These are phyloP conservation scores for Palythoa heliodiscus DNA, from an alignment of 92 coral and sea anemone genomes.

Conservation along the genomic window DNA sequence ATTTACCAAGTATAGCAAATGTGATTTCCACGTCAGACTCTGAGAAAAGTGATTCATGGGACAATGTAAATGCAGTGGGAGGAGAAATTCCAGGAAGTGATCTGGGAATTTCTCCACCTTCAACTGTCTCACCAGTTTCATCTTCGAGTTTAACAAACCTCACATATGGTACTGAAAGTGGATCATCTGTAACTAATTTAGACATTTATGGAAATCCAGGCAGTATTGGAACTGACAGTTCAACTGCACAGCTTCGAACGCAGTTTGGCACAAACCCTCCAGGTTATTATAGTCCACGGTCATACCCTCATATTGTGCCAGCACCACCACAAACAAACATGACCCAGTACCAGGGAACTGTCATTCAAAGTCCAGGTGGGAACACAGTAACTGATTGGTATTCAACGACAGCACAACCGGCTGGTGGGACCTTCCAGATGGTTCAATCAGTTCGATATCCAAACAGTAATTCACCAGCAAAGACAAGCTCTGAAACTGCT, in stretches of 20 bases:
- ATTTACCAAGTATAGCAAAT: slow-evolving; percentile 61
- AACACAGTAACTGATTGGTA: slow-evolving; percentile 83
- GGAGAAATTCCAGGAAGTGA: slow-evolving; percentile 65
- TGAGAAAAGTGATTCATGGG: slow-evolving; percentile 73
- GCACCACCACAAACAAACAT: slow-evolving; percentile 84
- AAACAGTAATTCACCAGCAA: slow-evolving; percentile 78
- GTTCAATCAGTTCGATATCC: slow-evolving; percentile 96
- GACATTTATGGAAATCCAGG: slow-evolving; percentile 89
- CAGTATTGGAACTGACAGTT: slow-evolving; percentile 65
- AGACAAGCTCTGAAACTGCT: slow-evolving; percentile 71
- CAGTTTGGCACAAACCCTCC: slow-evolving; percentile 86
- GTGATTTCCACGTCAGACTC: slow-evolving; percentile 65
- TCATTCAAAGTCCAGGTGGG: slow-evolving; percentile 84
- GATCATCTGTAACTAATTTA: slow-evolving; percentile 80
- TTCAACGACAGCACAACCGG: slow-evolving; percentile 83
- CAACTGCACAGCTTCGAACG: slow-evolving; percentile 77
- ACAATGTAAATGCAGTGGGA: slow-evolving; percentile 65
- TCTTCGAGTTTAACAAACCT: slow-evolving; percentile 60
- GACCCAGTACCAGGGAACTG: slow-evolving; percentile 82
- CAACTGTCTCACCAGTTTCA: slow-evolving; percentile 82
- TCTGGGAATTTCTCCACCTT: slow-evolving; percentile 74
- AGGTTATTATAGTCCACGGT: slow-evolving; percentile 87
- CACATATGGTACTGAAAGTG: slow-evolving; percentile 73
- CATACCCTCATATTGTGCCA: slow-evolving; percentile 95
- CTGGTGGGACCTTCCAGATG: slow-evolving; percentile 80